Conservation (phyloP, 2,113 vertebrate genomes). For the Poecilia latipinna region DNA sequence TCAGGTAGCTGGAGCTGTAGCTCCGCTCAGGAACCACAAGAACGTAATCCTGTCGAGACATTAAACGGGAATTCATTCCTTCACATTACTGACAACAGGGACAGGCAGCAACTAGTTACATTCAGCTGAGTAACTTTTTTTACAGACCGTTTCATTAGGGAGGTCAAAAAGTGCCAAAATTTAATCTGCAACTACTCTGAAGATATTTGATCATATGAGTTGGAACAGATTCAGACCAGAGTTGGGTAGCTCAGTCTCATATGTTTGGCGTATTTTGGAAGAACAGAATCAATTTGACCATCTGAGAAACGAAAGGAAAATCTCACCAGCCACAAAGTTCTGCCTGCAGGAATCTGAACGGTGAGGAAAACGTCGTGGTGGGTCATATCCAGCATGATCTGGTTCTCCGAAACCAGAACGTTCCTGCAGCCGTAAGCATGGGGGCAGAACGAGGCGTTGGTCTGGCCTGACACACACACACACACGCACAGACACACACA, state of each 20-base stretch:
- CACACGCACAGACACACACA: too few relatives aligned
- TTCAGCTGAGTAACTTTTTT: too few relatives aligned
- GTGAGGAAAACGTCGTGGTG: conserved; percentile 88
- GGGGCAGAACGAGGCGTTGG: conserved; percentile 90
- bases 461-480: conserved; percentile 80
- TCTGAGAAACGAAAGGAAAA: too few relatives aligned
- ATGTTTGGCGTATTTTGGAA: background rate
- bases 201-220: too few relatives aligned
- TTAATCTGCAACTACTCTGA: too few relatives aligned
- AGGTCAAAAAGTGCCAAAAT: too few relatives aligned
- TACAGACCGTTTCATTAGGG: background rate
- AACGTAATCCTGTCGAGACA: conserved; percentile 86
- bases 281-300: background rate
- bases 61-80: background rate
- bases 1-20: conserved; percentile 87
- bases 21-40: conserved; percentile 88
- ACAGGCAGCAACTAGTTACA: too few relatives aligned
- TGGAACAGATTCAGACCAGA: background rate
- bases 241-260: too few relatives aligned
- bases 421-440: conserved; percentile 91
- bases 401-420: conserved; percentile 88
- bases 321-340: conserved; percentile 92
- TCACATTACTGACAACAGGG: background rate
- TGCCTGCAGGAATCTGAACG: conserved; percentile 86
- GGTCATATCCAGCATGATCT: conserved; percentile 88